Evolutionary conservation across 1,140 invertebrate species (phyloP).

Genomic region (Archivesica marissinica): DNA sequence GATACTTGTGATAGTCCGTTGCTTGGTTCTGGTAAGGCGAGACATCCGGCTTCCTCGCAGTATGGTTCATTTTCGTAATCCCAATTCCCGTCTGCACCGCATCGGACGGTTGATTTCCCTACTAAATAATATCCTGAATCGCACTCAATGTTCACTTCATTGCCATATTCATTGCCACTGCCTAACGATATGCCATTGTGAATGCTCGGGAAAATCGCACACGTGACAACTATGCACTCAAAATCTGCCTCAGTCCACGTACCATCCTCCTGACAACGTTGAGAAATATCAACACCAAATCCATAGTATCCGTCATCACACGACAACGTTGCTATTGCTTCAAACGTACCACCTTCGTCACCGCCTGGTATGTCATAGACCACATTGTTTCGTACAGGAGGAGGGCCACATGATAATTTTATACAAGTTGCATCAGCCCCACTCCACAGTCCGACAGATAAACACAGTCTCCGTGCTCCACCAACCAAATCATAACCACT

Average conservation of each 20-base stretch:
- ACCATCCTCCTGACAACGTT: conserved; percentile 74
- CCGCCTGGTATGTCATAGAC: conserved; percentile 14
- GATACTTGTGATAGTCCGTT: conserved; percentile 55
- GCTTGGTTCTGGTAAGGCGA: not conserved
- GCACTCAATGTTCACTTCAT: conserved; percentile 72
- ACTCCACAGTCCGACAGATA: conserved; percentile 68
- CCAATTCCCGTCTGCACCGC: conserved; percentile 68
- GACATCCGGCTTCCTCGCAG: conserved; percentile 62
- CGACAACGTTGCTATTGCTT: conserved; percentile 61
- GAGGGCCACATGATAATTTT: conserved; percentile 71
- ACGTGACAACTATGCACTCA: conserved; percentile 68
- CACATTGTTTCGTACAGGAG: conserved; percentile 63
- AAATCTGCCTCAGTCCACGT: conserved; percentile 71
- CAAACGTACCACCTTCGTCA: conserved; percentile 52
- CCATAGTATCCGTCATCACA: conserved; percentile 80
- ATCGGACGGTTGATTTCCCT: conserved; percentile 68
- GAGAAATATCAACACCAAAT: conserved; percentile 64
- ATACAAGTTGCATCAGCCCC: conserved; percentile 65
- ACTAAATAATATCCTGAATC: conserved; percentile 76
- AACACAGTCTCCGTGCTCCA: conserved; percentile 60
- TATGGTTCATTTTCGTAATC: conserved; percentile 28
- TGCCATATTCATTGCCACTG: conserved; percentile 53
- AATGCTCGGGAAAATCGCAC: conserved; percentile 62
- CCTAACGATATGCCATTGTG: conserved; percentile 65
- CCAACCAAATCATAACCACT: conserved; percentile 86